Evolutionary conservation across 2,797 vertebrate species (phyloP).

Genomic region (Eremophila alpestris): DNA sequence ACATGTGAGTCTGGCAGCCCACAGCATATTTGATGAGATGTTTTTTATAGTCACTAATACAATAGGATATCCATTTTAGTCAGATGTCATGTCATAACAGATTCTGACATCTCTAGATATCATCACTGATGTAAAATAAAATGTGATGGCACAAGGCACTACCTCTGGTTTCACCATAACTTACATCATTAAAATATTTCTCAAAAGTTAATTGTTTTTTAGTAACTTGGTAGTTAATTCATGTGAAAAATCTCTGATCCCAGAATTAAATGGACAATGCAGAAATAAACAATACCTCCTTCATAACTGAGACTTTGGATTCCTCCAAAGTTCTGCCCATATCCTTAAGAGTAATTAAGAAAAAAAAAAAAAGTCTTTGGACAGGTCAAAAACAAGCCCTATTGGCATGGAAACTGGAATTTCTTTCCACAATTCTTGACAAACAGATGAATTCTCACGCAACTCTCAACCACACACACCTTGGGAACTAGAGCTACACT

Average conservation of each 20-base stretch:
- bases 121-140: not conserved
- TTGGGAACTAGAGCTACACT: not conserved
- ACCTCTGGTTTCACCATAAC: not conserved
- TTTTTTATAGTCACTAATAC: not conserved
- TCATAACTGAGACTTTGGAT: not conserved
- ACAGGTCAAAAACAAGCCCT: not conserved
- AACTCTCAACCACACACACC: not conserved
- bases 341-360: not conserved
- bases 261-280: not conserved
- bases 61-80: not conserved
- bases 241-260: not conserved
- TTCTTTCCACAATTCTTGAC: not conserved
- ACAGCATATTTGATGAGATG: not conserved
- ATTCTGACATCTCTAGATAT: not conserved
- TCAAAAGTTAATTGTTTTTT: not conserved
- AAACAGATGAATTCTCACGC: not conserved
- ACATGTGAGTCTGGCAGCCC: not conserved
- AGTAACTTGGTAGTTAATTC: not conserved
- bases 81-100: not conserved
- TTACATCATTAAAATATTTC: not conserved
- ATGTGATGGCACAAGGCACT: not conserved
- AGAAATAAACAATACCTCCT: not conserved
- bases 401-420: not conserved
- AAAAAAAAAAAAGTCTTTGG: not conserved
- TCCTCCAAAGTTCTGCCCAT: not conserved